Percentiles rank a stretch among this genome's conserved stretches.
Conservation (phyloP, 2,113 vertebrate genomes). For the Silurus meridionalis region DNA sequence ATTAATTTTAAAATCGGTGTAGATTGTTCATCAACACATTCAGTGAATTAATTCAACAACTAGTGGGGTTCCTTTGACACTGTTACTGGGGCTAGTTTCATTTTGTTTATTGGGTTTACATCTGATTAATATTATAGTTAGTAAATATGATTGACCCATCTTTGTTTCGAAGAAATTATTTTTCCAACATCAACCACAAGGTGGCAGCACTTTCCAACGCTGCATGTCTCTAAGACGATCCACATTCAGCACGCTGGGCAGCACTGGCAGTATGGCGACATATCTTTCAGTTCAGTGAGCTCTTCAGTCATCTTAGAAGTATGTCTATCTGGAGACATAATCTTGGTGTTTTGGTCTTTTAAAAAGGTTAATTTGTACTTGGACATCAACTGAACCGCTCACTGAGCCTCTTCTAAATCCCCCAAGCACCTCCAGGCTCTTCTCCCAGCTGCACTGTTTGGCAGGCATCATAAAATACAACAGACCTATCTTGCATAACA, state of each 20-base stretch:
- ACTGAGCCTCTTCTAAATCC: not conserved
- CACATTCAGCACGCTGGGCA: not conserved
- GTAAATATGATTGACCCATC: not conserved
- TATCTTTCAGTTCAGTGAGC: not conserved
- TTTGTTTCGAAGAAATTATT: not conserved
- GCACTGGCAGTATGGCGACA: not conserved
- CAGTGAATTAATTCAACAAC: not conserved
- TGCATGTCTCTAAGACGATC: not conserved
- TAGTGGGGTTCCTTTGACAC: too few relatives aligned
- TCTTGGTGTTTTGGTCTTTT: not conserved
- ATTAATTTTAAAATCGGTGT: not conserved
- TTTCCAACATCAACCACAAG: conserved; percentile 6
- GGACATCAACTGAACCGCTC: conserved; percentile 2
- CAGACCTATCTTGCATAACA: conserved; percentile 35
- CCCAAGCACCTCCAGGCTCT: conserved; percentile 21
- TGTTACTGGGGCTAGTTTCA: not conserved
- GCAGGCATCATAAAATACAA: conserved; percentile 6
- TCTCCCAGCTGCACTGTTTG: conserved; percentile 26
- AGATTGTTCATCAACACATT: not conserved
- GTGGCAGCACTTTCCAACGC: conserved; percentile 9
- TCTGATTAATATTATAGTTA: not conserved
- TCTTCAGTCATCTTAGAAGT: not conserved
- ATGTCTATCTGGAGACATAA: not conserved
- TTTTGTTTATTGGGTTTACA: not conserved
- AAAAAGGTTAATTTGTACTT: conserved; percentile 10